Evolutionary conservation across 2,113 vertebrate genomes (phyloP).

Genomic region (Bufo bufo): DNA sequence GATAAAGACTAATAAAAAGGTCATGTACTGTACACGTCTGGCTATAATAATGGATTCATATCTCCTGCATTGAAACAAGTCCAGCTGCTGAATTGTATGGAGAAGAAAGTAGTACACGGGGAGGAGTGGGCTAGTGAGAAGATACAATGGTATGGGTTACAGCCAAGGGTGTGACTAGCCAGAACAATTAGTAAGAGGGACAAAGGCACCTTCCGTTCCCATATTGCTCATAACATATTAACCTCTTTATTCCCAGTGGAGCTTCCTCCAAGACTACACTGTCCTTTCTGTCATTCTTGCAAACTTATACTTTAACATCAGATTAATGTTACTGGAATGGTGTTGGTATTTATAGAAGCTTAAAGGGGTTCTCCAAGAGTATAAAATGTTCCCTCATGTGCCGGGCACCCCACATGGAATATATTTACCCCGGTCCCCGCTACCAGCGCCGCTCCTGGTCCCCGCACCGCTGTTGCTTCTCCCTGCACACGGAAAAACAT

Average conservation of each 20-base stretch:
- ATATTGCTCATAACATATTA: conserved; percentile 55
- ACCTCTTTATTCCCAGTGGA: conserved; percentile 31
- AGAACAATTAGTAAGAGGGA: conserved; percentile 50
- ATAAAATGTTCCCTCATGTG: no score
- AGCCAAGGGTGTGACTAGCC: conserved; percentile 56
- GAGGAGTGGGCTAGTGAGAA: conserved; percentile 4
- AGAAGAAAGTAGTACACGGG: conserved; percentile 35
- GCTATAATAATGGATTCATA: conserved; percentile 5
- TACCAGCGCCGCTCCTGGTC: no score
- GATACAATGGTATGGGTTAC: conserved; percentile 53
- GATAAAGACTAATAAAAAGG: conserved; percentile 42
- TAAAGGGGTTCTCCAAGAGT: no score
- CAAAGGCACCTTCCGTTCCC: conserved; percentile 58
- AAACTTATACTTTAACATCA: not conserved
- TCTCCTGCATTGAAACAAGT: conserved; percentile 11
- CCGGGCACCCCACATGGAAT: no score
- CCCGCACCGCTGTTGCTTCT: no score
- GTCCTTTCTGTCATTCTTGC: not conserved
- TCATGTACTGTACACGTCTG: conserved; percentile 47
- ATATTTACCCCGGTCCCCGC: no score
- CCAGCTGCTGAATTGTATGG: conserved; percentile 22
- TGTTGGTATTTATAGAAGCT: not conserved
- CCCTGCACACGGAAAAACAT: no score
- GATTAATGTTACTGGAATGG: no score
- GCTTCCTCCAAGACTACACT: not conserved